Conservation (phyloP, 2,797 vertebrate genomes). For the Mastacembelus armatus region DNA sequence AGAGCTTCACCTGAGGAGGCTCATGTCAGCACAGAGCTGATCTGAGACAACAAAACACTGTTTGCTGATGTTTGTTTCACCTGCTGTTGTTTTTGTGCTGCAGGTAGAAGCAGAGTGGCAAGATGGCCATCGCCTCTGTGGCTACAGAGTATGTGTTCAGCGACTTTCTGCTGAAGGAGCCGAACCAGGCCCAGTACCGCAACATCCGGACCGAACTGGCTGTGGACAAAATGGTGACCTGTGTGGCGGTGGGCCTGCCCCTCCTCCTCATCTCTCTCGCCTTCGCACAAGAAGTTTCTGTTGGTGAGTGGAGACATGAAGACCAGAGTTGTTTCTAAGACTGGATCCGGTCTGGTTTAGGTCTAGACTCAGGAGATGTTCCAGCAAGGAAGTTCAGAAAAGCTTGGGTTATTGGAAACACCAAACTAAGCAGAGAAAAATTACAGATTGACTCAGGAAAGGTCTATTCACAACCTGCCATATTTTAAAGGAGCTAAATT, state of each 20-base stretch:
- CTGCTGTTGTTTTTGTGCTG: not conserved
- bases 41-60: too few species aligned
- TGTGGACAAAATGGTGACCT: constrained; percentile 93
- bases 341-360: not conserved
- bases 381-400: not conserved
- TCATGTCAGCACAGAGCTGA: too few species aligned
- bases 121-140: constrained; percentile 94
- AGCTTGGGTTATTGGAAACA: too few species aligned
- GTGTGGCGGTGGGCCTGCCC: constrained; percentile 91
- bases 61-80: not conserved
- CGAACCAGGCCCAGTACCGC: constrained; percentile 85
- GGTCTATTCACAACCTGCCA: too few species aligned
- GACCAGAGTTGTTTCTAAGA: not conserved
- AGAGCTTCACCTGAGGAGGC: not conserved
- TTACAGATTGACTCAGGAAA: too few species aligned
- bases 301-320: constrained; percentile 66
- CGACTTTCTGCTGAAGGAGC: constrained; percentile 94
- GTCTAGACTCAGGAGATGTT: not conserved
- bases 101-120: not conserved
- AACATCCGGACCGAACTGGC: constrained; percentile 91
- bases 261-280: constrained; percentile 95
- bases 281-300: constrained; percentile 94
- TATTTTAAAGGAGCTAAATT: too few species aligned
- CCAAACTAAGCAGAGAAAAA: too few species aligned
- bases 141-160: constrained; percentile 96